Evolutionary conservation across 2,888 invertebrate genomes (phyloP).

Genomic region (Bombylius discolor): DNA sequence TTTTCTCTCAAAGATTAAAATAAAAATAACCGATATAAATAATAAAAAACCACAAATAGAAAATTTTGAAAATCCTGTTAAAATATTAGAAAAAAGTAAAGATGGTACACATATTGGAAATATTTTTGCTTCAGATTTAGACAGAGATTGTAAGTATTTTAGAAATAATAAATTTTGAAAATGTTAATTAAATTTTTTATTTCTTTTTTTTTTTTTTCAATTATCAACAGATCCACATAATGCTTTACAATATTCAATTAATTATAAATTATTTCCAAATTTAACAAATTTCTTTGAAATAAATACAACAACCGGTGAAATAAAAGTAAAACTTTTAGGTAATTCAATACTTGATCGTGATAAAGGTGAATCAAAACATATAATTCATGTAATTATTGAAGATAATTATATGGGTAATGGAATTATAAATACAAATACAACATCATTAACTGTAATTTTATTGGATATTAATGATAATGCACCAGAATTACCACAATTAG

Average conservation of each 20-base stretch:
- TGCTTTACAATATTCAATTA: conserved; percentile 42
- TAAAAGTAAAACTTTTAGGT: conserved; percentile 38
- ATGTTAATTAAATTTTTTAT: background rate
- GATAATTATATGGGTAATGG: conserved; percentile 42
- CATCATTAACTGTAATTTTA: conserved; percentile 35
- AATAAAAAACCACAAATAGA: conserved; percentile 40
- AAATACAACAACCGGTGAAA: conserved; percentile 36
- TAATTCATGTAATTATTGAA: conserved; percentile 39
- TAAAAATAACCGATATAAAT: conserved; percentile 47
- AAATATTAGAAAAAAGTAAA: conserved; percentile 41
- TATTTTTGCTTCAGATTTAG: conserved; percentile 40
- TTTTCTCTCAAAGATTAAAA: conserved; percentile 37
- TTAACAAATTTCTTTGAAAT: conserved; percentile 42
- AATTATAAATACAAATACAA: conserved; percentile 22
- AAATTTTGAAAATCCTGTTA: conserved; percentile 28
- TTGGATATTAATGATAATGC: conserved; percentile 49
- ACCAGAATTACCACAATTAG: conserved; percentile 37
- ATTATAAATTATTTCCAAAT: conserved; percentile 36
- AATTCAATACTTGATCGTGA: conserved; percentile 41
- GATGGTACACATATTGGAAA: conserved; percentile 33
- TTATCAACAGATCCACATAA: conserved; percentile 37
- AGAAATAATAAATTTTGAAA: background rate
- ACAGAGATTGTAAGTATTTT: conserved; percentile 43
- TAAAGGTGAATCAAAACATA: conserved; percentile 36
- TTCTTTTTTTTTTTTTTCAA: background rate